Evolutionary conservation across 2,888 invertebrate genomes (phyloP), one percentile per base, ranked within the genome.

Genomic region (Amphimallon solstitiale): DNA sequence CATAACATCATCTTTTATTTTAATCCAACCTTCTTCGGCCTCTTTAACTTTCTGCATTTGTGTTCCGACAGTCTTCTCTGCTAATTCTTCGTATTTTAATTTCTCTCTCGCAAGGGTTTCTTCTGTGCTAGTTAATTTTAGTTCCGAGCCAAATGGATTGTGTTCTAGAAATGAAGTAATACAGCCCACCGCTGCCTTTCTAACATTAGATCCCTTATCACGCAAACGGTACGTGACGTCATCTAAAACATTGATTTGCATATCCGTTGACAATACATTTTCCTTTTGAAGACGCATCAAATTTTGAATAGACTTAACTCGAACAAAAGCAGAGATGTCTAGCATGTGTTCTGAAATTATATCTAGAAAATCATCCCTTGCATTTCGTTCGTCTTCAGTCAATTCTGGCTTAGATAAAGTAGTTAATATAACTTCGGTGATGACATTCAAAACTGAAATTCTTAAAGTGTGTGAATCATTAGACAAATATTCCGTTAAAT

Each of bases 311-410:
- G 90, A 92, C 85, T 92, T 94, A 19, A 93, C 90, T 19, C 98
- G 85, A 0, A 96, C 96, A 77, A 92, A 92, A 0, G 95, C 93
- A 51, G 95, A 90, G 2, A 87, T 81, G 78, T 98, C 98, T 71
- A 90, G 88, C 61, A 96, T 87, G 78, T 97, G 97, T 40, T 93
- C 92, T 75, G 90, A 86, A 12, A 97, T 82, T 77, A 89, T 88
- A 62, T 92, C 90, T 2, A 97, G 85, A 75, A 71, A 59, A 5
- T 70, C 68, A 34, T 70, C 66, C 12, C 67, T 48, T 2, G 65
- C 87, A 46, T 86, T 83, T 70, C 89, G 89, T 72, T 89, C 85
- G 67, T 89, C 89, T 34, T 90, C 87, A 15, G 87, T 83, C 23
- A 94, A 82, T 1, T 90, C 88, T 74, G 93, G 92, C 29, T 90